Evolutionary conservation across 2,113 vertebrate genomes (phyloP).

Genomic region (Gavia stellata): DNA sequence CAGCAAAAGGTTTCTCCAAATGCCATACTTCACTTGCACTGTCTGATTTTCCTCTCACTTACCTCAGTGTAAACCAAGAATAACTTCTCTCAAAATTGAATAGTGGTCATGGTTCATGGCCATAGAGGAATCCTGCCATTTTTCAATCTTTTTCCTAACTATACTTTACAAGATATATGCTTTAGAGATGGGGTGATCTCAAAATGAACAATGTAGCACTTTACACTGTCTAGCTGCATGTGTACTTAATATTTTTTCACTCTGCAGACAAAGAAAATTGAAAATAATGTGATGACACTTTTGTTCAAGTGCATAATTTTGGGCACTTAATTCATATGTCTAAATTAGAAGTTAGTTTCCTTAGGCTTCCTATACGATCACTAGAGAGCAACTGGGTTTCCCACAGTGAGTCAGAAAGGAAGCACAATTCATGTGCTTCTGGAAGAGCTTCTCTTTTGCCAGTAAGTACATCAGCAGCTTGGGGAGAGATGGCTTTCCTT

Average conservation of each 20-base stretch:
- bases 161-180: not conserved
- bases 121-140: not conserved
- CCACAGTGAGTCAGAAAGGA: not conserved
- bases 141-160: not conserved
- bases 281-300: not conserved
- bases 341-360: not conserved
- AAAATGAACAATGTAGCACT: not conserved
- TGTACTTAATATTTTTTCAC: not conserved
- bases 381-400: not conserved
- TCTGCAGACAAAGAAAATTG: not conserved
- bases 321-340: not conserved
- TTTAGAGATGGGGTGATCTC: not conserved
- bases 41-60: not conserved
- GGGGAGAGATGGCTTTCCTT: not conserved
- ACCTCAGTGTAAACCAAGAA: not conserved
- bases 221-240: not conserved
- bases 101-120: not conserved
- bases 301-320: not conserved
- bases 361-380: not conserved
- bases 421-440: not conserved
- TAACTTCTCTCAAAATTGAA: not conserved
- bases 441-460: not conserved
- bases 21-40: not conserved
- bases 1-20: not conserved
- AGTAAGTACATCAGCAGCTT: not conserved